Evolutionary conservation across 2,113 vertebrate species (phyloP), one percentile per base, ranked within the genome.

Genomic region (Rhea americana): DNA sequence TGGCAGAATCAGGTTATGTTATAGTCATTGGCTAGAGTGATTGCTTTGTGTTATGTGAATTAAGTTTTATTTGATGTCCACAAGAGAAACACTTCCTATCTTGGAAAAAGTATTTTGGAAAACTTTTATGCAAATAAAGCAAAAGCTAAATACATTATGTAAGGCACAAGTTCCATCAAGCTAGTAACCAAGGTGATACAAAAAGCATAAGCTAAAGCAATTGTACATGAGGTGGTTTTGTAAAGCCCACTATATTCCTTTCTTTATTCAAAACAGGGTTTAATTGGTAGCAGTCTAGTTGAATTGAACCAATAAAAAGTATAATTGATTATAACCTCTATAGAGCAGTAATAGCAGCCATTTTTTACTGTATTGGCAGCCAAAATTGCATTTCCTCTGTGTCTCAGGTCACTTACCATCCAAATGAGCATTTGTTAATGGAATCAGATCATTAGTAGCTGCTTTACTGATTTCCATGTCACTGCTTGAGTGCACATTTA

Each of bases 341-440:
- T 83, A 85, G 73, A 74, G 80, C 51, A 55, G 28, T 96, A 97
- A 97, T 96, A 96, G 93, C 47, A 91, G 86, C 63, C 75, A 95
- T 97, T 97, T 97, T 97, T 98, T 96, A 95, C 90, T 86, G 39
- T 95, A 97, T 96, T 97, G 97, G 90, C 97, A 97, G 67, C 37
- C 79, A 96, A 94, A 97, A 97, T 96, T 96, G 55, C 93, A 96
- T 96, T 97, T 97, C 67, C 91, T 96, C 73, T 97, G 82, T 65
- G 75, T 96, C 90, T 97, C 92, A 90, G 96, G 93, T 97, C 97
- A 97, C 97, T 97, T 97, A 95, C 85, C 65, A 97, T 80, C 81
- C 91, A 97, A 97, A 98, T 91, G 92, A 97, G 89, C 91, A 90
- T 92, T 97, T 96, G 90, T 97, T 98, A 97, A 97, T 96, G 94